A percentile compares a stretch with the other conserved stretches of the same genome.
Evolutionary conservation across 2,888 invertebrate genomes (phyloP).

Genomic region (Harpagoxenus sublaevis): DNA sequence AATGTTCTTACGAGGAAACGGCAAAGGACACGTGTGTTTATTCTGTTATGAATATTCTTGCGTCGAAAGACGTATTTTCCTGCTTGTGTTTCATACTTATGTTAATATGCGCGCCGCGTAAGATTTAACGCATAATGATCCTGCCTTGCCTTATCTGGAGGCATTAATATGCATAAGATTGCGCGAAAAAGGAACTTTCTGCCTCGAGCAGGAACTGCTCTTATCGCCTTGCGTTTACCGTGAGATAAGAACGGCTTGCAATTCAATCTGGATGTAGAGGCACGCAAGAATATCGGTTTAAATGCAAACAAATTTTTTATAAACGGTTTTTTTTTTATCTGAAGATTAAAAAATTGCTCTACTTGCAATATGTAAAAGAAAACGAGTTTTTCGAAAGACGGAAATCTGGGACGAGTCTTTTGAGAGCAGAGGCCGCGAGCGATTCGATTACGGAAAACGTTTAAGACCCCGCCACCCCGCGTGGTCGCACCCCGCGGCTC

Average conservation of each 20-base stretch:
- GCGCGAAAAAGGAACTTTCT: slow-evolving; percentile 24
- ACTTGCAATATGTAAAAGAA: neutral
- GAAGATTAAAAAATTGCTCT: neutral
- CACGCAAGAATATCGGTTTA: neutral
- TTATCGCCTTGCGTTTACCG: neutral
- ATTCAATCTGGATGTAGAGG: neutral
- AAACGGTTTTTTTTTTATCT: neutral
- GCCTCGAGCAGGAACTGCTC: neutral
- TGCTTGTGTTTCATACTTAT: slow-evolving; percentile 28
- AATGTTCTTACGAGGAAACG: slow-evolving; percentile 47
- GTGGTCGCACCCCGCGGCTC: slow-evolving; percentile 74
- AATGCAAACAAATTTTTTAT: neutral
- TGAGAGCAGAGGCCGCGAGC: slow-evolving; percentile 55
- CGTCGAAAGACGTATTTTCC: slow-evolving; percentile 66
- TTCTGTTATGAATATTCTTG: slow-evolving; percentile 37
- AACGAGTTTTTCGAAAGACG: neutral
- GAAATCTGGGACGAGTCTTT: neutral
- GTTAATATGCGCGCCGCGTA: slow-evolving; percentile 33
- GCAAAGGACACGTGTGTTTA: slow-evolving; percentile 10
- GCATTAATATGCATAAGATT: slow-evolving; percentile 39
- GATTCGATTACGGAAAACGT: slow-evolving; percentile 70
- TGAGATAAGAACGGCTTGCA: neutral
- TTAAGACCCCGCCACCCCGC: slow-evolving; percentile 54
- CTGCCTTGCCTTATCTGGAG: slow-evolving; percentile 10
- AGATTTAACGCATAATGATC: slow-evolving; percentile 4